phyloP scores from a whole-genome alignment of 2,113 vertebrate species.

The Typhlomys cinereus region DNA sequence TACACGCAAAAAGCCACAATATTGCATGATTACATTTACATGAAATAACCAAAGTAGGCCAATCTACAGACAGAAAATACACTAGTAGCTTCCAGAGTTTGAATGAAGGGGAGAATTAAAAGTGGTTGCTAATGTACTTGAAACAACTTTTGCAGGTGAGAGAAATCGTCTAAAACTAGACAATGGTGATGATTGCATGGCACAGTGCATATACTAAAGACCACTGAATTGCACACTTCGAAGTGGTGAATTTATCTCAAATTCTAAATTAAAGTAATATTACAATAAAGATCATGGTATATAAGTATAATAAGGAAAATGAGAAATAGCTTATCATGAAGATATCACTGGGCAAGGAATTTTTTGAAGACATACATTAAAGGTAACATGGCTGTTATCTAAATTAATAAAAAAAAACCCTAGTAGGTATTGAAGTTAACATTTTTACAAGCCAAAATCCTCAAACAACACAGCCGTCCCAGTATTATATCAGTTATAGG shows the following conservation, averaged over 20 bases:
- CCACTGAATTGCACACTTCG: background rate
- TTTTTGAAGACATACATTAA: conserved; percentile 93
- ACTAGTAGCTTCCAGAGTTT: background rate
- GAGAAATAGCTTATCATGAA: conserved; percentile 87
- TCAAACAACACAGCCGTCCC: conserved; percentile 95
- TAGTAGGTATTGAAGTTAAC: conserved; percentile 94
- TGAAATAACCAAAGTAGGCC: background rate
- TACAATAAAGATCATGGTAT: background rate
- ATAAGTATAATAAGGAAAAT: conserved; percentile 30
- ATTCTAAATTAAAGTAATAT: conserved; percentile 41
- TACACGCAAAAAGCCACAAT: background rate
- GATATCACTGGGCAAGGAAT: conserved; percentile 92
- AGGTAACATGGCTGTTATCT: conserved; percentile 92
- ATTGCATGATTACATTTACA: background rate
- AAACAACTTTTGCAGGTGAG: background rate
- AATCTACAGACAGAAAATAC: background rate
- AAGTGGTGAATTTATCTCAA: conserved; percentile 49
- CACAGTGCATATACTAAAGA: background rate
- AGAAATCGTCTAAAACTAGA: background rate
- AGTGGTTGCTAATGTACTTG: background rate
- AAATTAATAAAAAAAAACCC: conserved; percentile 95
- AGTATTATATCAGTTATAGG: conserved; percentile 94
- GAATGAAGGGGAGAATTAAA: background rate
- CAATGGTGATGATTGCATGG: background rate
- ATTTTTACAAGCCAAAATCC: conserved; percentile 94